Evolutionary conservation across 1,140 invertebrate species (phyloP).

Genomic region (Mycetomoellerius zeteki): DNA sequence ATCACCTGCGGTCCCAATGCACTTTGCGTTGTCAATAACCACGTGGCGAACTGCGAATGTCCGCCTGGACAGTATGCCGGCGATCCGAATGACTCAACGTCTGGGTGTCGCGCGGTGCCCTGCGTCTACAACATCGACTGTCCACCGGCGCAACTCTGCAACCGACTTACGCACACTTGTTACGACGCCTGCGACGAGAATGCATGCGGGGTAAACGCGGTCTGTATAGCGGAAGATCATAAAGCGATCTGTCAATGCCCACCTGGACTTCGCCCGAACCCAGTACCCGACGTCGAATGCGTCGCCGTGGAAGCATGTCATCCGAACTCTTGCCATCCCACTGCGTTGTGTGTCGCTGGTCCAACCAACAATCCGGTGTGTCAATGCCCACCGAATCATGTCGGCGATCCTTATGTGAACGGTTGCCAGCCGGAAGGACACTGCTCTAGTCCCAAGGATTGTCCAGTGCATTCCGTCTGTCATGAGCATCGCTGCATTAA

Average conservation of each 20-base stretch:
- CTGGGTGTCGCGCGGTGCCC: conserved; percentile 93
- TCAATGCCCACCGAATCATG: conserved; percentile 91
- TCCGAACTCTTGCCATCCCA: conserved; percentile 93
- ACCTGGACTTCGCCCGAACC: conserved; percentile 92
- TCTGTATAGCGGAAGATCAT: conserved; percentile 95
- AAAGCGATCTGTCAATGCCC: conserved; percentile 94
- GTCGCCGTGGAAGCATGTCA: conserved; percentile 90
- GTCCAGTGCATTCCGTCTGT: conserved; percentile 92
- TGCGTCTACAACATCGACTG: conserved; percentile 96
- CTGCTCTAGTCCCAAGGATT: conserved; percentile 91
- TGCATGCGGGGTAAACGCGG: conserved; percentile 94
- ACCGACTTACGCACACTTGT: conserved; percentile 94
- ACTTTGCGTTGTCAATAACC: conserved; percentile 95
- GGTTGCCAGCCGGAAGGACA: conserved; percentile 93
- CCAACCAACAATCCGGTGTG: conserved; percentile 88
- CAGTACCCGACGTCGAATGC: conserved; percentile 93
- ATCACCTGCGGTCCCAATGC: conserved; percentile 94
- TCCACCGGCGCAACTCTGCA: conserved; percentile 92
- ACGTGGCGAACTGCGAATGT: conserved; percentile 95
- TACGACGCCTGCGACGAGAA: conserved; percentile 93
- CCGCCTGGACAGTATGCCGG: conserved; percentile 94
- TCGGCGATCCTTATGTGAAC: conserved; percentile 91
- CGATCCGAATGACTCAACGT: conserved; percentile 92
- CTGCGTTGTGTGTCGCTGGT: conserved; percentile 92
- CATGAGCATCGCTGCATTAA: conserved; percentile 91